These are phyloP conservation scores for Neuroterus valhalla DNA, from an alignment of 1,140 invertebrate genomes.

Conservation along the genomic window DNA sequence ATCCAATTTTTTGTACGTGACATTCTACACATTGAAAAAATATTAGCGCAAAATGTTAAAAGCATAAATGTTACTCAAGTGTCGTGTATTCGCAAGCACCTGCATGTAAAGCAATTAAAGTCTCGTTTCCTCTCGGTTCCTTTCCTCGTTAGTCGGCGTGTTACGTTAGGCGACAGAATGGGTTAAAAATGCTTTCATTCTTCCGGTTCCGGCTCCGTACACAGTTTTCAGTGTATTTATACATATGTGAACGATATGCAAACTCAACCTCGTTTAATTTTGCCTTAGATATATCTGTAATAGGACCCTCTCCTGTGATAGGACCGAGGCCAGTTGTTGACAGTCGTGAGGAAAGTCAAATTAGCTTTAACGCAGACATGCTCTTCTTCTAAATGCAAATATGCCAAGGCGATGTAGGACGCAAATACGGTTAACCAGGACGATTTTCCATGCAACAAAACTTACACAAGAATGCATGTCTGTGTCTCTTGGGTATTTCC, in stretches of 20 bases:
- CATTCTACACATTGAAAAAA: too few species aligned
- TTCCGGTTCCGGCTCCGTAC: not conserved
- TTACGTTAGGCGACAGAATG: too few species aligned
- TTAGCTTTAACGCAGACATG: slow-evolving; percentile 30
- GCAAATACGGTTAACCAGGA: slow-evolving; percentile 2
- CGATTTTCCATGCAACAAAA: slow-evolving; percentile 27
- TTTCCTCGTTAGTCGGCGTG: too few species aligned
- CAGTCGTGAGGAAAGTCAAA: slow-evolving; percentile 28
- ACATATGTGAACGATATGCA: slow-evolving; percentile 13
- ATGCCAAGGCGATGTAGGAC: not conserved
- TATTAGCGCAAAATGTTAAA: too few species aligned
- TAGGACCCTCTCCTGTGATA: not conserved
- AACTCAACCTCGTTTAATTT: slow-evolving; percentile 18
- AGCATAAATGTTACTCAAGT: too few species aligned
- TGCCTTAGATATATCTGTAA: slow-evolving; percentile 17
- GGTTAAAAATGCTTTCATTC: too few species aligned
- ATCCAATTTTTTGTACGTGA: too few species aligned
- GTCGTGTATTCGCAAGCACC: too few species aligned
- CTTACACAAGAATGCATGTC: not conserved
- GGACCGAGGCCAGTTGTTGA: slow-evolving; percentile 7
- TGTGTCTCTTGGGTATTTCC: not conserved
- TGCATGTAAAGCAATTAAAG: too few species aligned
- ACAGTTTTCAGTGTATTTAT: not conserved
- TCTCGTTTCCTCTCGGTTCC: too few species aligned
- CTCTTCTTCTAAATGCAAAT: slow-evolving; percentile 28